Percentiles rank a stretch among this genome's conserved stretches.
Conservation (phyloP, 2,888 invertebrate species). For the Augochlorella aurata region DNA sequence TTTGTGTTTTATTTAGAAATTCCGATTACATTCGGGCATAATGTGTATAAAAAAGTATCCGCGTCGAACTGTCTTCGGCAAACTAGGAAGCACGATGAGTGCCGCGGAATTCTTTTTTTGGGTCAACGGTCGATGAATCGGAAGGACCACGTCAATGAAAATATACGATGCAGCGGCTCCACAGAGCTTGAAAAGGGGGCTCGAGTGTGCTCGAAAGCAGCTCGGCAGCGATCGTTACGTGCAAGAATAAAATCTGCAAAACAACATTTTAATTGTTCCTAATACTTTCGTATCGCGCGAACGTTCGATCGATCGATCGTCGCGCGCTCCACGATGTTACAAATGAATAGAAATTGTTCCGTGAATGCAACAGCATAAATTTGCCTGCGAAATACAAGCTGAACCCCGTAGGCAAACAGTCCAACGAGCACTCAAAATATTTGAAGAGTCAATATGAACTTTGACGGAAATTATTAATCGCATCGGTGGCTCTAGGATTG, state of each 20-base stretch:
- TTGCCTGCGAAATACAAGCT: slow-evolving; percentile 33
- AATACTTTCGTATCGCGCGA: slow-evolving; percentile 5
- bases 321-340: slow-evolving; percentile 15
- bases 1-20: too few species aligned
- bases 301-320: slow-evolving; percentile 24
- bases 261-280: slow-evolving; percentile 42
- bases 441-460: not conserved
- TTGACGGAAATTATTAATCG: not conserved
- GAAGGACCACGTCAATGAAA: slow-evolving; percentile 36
- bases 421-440: slow-evolving; percentile 2
- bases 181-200: not conserved
- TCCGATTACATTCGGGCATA: too few species aligned
- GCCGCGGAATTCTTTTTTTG: slow-evolving; percentile 23
- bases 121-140: slow-evolving; percentile 38
- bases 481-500: not conserved
- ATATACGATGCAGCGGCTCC: slow-evolving; percentile 7
- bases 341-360: slow-evolving; percentile 45
- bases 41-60: not conserved
- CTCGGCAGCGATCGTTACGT: not conserved
- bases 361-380: slow-evolving; percentile 44
- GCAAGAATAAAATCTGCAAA: slow-evolving; percentile 1
- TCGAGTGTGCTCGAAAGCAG: slow-evolving; percentile 27
- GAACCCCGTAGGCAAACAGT: slow-evolving; percentile 4
- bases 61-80: not conserved
- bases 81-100: slow-evolving; percentile 11